Conservation (phyloP, 2,113 vertebrate genomes). For the Thryonomys swinderianus region DNA sequence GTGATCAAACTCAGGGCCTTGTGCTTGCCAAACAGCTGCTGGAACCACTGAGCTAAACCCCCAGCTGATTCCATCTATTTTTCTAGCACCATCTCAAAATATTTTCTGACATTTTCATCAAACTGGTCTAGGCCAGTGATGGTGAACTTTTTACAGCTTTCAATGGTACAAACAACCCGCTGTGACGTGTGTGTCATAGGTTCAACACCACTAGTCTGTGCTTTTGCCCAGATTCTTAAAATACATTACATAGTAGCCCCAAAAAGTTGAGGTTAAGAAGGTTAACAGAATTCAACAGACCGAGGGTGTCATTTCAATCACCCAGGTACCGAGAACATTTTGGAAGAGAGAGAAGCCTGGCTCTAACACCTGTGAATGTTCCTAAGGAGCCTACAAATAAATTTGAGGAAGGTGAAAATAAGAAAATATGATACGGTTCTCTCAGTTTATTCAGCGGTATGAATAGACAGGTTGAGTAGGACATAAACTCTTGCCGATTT, state of each 20-base stretch:
- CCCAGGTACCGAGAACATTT: background rate
- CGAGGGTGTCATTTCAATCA: background rate
- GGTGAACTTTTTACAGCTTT: background rate
- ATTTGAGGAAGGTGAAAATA: background rate
- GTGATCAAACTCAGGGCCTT: too few species aligned
- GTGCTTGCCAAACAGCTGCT: too few species aligned
- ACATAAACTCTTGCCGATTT: background rate
- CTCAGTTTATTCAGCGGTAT: background rate
- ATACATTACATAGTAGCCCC: background rate
- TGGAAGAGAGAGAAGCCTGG: background rate
- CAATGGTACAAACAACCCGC: background rate
- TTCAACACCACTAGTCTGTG: background rate
- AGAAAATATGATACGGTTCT: background rate
- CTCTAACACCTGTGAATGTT: background rate
- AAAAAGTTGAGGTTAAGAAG: background rate
- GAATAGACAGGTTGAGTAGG: background rate
- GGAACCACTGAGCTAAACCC: too few species aligned
- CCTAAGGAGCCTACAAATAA: background rate
- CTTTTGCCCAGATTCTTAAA: background rate
- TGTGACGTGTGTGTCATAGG: background rate
- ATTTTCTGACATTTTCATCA: background rate
- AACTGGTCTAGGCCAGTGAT: background rate
- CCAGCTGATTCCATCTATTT: background rate
- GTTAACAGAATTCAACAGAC: constrained; percentile 32
- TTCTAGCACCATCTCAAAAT: background rate